These are phyloP conservation scores for Apus apus DNA, from an alignment of 2,113 vertebrate genomes.

Conservation along the genomic window DNA sequence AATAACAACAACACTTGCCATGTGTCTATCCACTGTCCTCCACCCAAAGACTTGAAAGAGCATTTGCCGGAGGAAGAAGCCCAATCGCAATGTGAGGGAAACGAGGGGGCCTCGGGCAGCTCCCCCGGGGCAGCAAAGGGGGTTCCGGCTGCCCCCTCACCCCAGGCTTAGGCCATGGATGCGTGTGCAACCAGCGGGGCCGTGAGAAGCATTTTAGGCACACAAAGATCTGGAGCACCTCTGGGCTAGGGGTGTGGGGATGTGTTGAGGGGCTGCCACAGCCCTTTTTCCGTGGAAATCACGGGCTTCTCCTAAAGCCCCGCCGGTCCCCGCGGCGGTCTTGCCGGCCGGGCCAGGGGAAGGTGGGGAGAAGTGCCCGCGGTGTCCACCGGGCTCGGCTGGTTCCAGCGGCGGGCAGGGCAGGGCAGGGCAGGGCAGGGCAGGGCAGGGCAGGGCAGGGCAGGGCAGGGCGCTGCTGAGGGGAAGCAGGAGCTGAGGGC, in stretches of 20 bases:
- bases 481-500: not conserved
- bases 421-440: not conserved
- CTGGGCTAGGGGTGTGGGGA: rapidly evolving
- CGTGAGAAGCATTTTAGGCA: not conserved
- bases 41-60: not conserved
- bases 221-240: rapidly evolving
- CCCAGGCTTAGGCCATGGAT: not conserved
- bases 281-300: not conserved
- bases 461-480: not conserved
- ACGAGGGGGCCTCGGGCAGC: not conserved
- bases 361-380: not conserved
- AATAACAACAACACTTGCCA: not conserved
- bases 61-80: not conserved
- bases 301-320: not conserved
- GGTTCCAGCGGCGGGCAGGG: not conserved
- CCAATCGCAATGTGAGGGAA: too few relatives aligned
- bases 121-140: not conserved
- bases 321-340: not conserved
- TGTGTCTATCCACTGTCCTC: not conserved
- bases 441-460: not conserved
- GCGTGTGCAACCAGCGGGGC: not conserved
- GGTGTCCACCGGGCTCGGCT: not conserved
- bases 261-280: not conserved
- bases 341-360: not conserved
- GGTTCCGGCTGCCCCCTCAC: not conserved